Evolutionary conservation across 2,113 vertebrate genomes (phyloP), one percentile per base, ranked within the genome.

Genomic region (Atlantisia rogersi): DNA sequence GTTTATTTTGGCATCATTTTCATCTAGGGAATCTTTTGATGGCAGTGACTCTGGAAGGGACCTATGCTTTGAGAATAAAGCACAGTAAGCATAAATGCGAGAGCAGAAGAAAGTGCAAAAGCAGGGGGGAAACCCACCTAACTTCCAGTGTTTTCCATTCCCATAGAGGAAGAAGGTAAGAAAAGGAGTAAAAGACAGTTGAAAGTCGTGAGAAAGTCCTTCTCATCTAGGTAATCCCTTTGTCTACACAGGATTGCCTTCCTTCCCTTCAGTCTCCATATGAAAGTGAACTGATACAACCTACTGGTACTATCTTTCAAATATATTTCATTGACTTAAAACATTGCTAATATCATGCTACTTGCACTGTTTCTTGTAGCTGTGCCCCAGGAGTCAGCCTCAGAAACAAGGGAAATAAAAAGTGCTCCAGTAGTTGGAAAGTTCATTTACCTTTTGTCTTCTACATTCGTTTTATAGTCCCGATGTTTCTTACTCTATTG

Each of bases 1-100:
- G 77, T 94, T 95, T 96, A 79, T 94, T 96, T 96, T 96, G 96
- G 96, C 96, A 90, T 89, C 14, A 0, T 89, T 87, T 74, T 96
- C 77, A 89, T 28, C 40, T 75, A 82, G 75, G 46, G 80, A 96
- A 91, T 84, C 92, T 96, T 96, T 94, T 91, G 86, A 93, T 84
- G 60, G 65, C 65, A 92, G 32, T 85, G 53, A 58, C 46, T 95
- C 69, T 94, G 62, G 65, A 91, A 82, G 37, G n/a, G 59, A 87
- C 63, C 20, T 42, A n/a, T 28, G 18, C 69, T 75, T 81, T 42
- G 28, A 86, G 76, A 88, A 83, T 20, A 88, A 88, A 84, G 39
- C 26, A 71, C 32, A 12, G 15, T 92, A 81, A 93, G 40, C 7
- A 53, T 86, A 64, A 81, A 70, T 0, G 3, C 5, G 11, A 63